Evolutionary conservation across 2,888 invertebrate species (phyloP).

Genomic region (Bombylius discolor): DNA sequence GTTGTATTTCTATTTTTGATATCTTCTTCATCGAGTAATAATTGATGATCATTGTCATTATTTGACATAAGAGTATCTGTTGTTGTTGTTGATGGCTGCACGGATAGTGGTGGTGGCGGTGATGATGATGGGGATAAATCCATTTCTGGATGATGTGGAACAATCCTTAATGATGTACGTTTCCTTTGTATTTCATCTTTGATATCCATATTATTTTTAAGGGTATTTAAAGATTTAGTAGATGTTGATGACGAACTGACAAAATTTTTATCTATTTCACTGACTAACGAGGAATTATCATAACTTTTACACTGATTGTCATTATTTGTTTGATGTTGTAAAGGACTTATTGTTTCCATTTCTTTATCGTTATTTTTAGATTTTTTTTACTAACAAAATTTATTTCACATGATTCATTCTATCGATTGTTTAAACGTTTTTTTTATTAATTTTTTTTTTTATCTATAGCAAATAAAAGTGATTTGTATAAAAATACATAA

Average conservation of each 20-base stretch:
- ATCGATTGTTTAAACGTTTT: no score
- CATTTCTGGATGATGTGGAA: constrained; percentile 23
- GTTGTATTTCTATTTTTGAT: neutral
- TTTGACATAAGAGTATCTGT: neutral
- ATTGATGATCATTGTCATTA: neutral
- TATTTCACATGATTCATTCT: no score
- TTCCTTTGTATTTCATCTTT: constrained; percentile 33
- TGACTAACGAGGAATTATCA: neutral
- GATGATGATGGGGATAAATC: constrained; percentile 10
- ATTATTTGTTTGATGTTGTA: neutral
- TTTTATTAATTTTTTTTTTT: no score
- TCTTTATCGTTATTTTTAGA: neutral
- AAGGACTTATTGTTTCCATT: neutral
- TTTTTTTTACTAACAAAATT: no score
- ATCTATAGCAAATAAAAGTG: no score
- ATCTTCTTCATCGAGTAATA: neutral
- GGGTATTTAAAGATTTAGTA: constrained; percentile 33
- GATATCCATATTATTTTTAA: constrained; percentile 34
- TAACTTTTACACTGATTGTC: neutral
- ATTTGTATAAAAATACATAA: no score
- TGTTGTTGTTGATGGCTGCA: constrained; percentile 4
- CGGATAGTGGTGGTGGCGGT: constrained; percentile 1
- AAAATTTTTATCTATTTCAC: no score
- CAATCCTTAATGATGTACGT: constrained; percentile 33
- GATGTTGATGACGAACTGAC: constrained; percentile 2